Evolutionary conservation across 1,140 invertebrate species (phyloP).

Genomic region (Ridgeia piscesae): DNA sequence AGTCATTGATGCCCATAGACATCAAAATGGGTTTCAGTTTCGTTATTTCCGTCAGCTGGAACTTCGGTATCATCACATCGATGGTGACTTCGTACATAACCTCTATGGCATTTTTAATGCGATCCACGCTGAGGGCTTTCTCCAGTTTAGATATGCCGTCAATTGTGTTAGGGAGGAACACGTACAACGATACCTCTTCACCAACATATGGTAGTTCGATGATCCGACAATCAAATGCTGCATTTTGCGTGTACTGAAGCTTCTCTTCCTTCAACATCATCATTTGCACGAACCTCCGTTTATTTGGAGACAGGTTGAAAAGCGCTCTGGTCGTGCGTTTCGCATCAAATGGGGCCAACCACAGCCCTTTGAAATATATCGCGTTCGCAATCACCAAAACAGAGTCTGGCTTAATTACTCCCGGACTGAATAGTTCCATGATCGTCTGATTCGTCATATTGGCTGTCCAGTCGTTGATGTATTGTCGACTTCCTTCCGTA

Average conservation of each 20-base stretch:
- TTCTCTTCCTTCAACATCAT: too few species aligned
- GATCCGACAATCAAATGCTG: constrained; percentile 61
- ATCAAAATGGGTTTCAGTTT: constrained; percentile 52
- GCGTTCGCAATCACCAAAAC: constrained; percentile 72
- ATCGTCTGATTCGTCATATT: constrained; percentile 69
- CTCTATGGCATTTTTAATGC: constrained; percentile 15
- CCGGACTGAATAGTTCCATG: constrained; percentile 61
- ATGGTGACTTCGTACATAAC: constrained; percentile 24
- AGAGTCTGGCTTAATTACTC: constrained; percentile 60
- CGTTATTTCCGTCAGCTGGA: constrained; percentile 41
- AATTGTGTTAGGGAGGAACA: constrained; percentile 43
- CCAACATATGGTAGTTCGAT: constrained; percentile 61
- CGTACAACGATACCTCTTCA: constrained; percentile 78
- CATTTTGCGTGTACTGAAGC: too few species aligned
- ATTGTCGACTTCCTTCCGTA: constrained; percentile 41
- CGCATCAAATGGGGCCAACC: constrained; percentile 69
- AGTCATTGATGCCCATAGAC: constrained; percentile 34
- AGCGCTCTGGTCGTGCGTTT: constrained; percentile 58
- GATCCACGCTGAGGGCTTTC: constrained; percentile 29
- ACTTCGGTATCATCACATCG: constrained; percentile 46
- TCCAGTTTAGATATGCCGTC: constrained; percentile 36
- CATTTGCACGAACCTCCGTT: too few species aligned
- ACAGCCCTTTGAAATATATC: constrained; percentile 76
- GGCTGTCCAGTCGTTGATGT: constrained; percentile 71
- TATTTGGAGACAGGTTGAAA: constrained; percentile 41